phyloP scores from a whole-genome alignment of 53 echinoderm and acorn worm species.

The Apostichopus leukothele region DNA sequence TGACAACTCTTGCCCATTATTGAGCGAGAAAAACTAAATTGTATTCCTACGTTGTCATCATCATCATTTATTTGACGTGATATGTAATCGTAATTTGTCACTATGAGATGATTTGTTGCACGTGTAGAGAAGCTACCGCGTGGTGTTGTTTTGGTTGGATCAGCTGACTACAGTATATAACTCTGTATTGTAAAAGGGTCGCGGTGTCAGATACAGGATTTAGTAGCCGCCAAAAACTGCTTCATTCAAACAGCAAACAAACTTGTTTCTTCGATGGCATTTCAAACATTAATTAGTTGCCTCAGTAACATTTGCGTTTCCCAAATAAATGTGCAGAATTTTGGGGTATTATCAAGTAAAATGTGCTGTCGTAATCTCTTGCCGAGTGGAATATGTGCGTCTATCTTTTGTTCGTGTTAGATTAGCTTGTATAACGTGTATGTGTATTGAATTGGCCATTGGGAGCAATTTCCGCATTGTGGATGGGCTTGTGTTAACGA shows the following conservation, averaged over 20 bases:
- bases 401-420: slow-evolving; percentile 3
- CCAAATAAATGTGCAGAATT: too few relatives aligned
- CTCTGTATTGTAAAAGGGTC: background rate
- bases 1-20: too few relatives aligned
- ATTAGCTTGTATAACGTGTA: background rate
- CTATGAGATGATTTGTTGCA: background rate
- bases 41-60: background rate
- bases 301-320: background rate
- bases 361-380: background rate
- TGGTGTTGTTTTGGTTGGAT: slow-evolving; percentile 47
- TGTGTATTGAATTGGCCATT: slow-evolving; percentile 4
- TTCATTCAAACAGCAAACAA: background rate
- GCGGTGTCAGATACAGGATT: slow-evolving; percentile 2
- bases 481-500: slow-evolving; percentile 1
- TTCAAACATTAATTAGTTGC: background rate
- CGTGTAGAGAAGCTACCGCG: slow-evolving; percentile 17
- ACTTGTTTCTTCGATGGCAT: background rate
- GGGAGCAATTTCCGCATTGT: slow-evolving; percentile 36
- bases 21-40: background rate
- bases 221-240: slow-evolving; percentile 28
- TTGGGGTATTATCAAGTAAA: too few relatives aligned
- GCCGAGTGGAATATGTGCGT: background rate
- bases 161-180: slow-evolving; percentile 25
- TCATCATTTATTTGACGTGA: background rate
- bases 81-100: background rate